Conservation (phyloP, 1,140 invertebrate genomes). For the Philopotamus ludificatus region DNA sequence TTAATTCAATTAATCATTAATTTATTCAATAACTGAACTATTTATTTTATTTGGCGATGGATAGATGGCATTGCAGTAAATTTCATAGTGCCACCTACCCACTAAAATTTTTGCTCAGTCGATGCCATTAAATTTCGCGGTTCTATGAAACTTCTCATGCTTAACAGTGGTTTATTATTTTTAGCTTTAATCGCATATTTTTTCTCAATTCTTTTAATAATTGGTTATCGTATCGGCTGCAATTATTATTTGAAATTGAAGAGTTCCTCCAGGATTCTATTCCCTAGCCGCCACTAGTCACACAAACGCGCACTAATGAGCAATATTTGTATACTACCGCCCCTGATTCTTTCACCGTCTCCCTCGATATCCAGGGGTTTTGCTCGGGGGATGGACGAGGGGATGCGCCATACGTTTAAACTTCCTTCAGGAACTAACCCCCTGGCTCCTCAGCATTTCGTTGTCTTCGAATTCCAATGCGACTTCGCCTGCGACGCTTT, state of each 20-base stretch:
- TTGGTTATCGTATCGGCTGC: too few relatives aligned
- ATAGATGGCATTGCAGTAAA: too few relatives aligned
- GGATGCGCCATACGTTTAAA: conserved; percentile 6
- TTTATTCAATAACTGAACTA: too few relatives aligned
- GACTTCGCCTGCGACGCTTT: background rate
- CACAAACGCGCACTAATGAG: conserved; percentile 40
- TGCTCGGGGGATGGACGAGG: conserved; percentile 9
- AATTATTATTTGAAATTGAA: conserved; percentile 22
- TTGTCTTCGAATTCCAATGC: conserved; percentile 11
- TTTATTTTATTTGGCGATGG: too few relatives aligned
- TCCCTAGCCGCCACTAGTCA: background rate
- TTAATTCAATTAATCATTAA: too few relatives aligned
- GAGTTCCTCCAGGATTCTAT: background rate
- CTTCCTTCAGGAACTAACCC: background rate
- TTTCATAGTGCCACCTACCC: too few relatives aligned
- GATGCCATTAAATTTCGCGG: too few relatives aligned
- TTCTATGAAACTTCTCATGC: too few relatives aligned
- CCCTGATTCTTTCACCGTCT: conserved; percentile 27
- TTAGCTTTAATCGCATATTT: too few relatives aligned
- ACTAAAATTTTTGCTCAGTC: too few relatives aligned
- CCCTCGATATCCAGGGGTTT: conserved; percentile 8
- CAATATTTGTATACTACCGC: conserved; percentile 40
- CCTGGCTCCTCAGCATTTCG: background rate
- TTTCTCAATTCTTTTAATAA: too few relatives aligned
- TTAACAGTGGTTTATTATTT: too few relatives aligned